Evolutionary conservation across 2,113 vertebrate species (phyloP), one percentile per base, ranked within the genome.

Genomic region (Centropristis striata): DNA sequence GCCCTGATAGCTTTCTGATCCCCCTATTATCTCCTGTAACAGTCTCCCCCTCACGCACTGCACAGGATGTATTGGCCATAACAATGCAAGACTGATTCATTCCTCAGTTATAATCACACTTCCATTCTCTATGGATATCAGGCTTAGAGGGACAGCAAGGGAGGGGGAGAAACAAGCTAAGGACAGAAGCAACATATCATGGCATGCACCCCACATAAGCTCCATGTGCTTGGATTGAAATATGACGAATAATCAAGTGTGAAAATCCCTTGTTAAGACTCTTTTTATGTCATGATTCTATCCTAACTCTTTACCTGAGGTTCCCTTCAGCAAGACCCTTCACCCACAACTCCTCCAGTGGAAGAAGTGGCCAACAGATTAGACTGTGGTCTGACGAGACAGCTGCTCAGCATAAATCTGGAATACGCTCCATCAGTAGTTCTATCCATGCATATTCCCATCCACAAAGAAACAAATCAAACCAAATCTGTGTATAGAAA

Each of bases 1-100:
- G 50, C 23, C 23, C 54, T 67, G 60, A 72, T 59, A 57, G 53
- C 46, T 71, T 65, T 71, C 42, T 81, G 65, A 75, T 63, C 55
- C 63, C 15, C 11, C 47, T 47, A 61, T 75, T 81, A 75, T 57
- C 57, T 81, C 42, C 32, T 49, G 28, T 32, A 21, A 64, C 50
- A 25, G 39, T 44, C 21, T 11, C 39, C 21, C 4, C 32, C 71
- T 14, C 70, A 78, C 49, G 54, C 39, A 44, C 53, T 73, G 8
- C 64, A 63, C 41, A 42, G 18, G 32, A 49, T 44, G 25, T 65
- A 59, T 18, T 46, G 37, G 37, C 67, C 60, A 53, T 83, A 71
- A 77, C 53, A 74, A 78, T 74, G 50, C 23, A 21, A 64, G 64
- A 37, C 70, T 57, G 36, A 79, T 70, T 69, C 39, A 55, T 78